Conservation (phyloP, 2,113 vertebrate genomes). For the Pomatorhinus ruficollis region DNA sequence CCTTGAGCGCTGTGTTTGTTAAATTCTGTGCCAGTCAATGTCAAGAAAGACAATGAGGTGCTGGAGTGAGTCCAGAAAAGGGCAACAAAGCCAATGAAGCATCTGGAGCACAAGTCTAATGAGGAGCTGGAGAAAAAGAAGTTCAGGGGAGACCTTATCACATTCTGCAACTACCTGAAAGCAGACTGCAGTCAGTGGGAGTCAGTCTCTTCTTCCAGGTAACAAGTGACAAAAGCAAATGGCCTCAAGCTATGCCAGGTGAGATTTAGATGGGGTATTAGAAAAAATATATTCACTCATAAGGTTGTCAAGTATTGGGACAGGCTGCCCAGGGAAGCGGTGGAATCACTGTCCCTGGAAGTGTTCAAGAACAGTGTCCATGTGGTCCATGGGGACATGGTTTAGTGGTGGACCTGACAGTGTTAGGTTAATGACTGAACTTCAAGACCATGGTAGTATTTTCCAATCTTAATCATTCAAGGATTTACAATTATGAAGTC, state of each 20-base stretch:
- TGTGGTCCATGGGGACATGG: not conserved
- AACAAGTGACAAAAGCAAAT: not conserved
- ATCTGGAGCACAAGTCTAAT: not conserved
- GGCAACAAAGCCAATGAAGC: not conserved
- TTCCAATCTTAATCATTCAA: not conserved
- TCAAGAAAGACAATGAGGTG: not conserved
- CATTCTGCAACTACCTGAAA: not conserved
- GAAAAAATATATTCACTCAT: not conserved
- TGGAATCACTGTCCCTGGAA: not conserved
- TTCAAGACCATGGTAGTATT: not conserved
- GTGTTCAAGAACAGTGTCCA: accelerated
- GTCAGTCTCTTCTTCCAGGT: not conserved
- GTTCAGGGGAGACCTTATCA: not conserved
- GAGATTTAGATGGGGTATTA: not conserved
- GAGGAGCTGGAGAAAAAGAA: not conserved
- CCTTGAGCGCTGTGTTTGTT: not conserved
- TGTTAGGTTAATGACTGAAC: not conserved
- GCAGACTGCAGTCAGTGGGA: not conserved
- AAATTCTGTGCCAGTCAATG: accelerated
- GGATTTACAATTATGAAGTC: not conserved
- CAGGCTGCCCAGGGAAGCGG: not conserved
- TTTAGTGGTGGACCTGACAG: not conserved
- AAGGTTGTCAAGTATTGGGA: not conserved
- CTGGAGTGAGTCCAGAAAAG: not conserved
- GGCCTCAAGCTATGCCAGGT: not conserved